Evolutionary conservation across 2,113 vertebrate genomes (phyloP).

Genomic region (Marmota flaviventris): DNA sequence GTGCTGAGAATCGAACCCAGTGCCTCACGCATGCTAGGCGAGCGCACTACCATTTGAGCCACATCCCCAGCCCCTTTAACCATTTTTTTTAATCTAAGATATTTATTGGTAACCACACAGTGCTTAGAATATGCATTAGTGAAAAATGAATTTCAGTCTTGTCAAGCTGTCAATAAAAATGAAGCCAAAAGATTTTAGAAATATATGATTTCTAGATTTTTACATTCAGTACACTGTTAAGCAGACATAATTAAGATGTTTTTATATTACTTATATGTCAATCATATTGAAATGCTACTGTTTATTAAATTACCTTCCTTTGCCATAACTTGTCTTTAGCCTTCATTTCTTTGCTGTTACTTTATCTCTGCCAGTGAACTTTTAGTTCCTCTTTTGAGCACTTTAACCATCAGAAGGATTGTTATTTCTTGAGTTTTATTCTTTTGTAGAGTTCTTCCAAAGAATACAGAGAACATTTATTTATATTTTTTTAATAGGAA

Average conservation of each 20-base stretch:
- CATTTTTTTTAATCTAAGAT: conserved; percentile 27
- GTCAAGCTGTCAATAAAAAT: background rate
- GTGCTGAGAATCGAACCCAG: no score
- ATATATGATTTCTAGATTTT: conserved; percentile 33
- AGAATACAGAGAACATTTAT: conserved; percentile 20
- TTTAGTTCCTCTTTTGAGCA: background rate
- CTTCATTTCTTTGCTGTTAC: background rate
- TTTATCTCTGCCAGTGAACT: background rate
- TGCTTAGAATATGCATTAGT: conserved; percentile 15
- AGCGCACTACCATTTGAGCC: no score
- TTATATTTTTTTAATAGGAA: conserved; percentile 38
- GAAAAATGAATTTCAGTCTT: conserved; percentile 53
- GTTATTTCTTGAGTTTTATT: conserved; percentile 15
- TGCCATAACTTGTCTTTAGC: background rate
- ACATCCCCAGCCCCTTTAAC: background rate
- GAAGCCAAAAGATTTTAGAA: conserved; percentile 16
- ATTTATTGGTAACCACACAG: background rate
- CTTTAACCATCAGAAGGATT: background rate
- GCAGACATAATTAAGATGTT: background rate
- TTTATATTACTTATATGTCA: conserved; percentile 9
- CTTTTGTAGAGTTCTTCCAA: conserved; percentile 5
- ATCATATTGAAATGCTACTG: background rate
- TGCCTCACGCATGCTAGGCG: no score
- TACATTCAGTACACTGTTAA: background rate
- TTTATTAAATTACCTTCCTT: conserved; percentile 14